Conservation (phyloP, 2,888 invertebrate species). For the Anoplius nigerrimus region DNA sequence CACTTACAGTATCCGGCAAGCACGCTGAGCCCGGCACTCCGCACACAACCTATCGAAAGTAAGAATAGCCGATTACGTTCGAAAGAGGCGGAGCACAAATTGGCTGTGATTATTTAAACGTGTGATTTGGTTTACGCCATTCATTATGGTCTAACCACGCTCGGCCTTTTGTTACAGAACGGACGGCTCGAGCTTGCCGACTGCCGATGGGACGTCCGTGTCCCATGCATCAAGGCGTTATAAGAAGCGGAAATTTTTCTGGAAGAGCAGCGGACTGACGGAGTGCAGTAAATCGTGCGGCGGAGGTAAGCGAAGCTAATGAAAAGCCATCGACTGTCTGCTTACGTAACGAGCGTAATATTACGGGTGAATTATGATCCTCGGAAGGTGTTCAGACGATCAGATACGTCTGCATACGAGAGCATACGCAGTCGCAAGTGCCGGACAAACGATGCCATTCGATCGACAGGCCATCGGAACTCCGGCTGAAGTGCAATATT, state of each 20-base stretch:
- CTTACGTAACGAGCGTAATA: neutral
- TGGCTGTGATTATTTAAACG: constrained; percentile 2
- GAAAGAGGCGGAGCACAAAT: neutral
- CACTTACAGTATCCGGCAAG: constrained; percentile 40
- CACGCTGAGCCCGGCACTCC: constrained; percentile 25
- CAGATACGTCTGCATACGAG: constrained; percentile 83
- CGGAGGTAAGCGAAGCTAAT: constrained; percentile 77
- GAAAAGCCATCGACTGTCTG: neutral
- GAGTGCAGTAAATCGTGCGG: constrained; percentile 89
- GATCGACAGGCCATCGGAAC: constrained; percentile 78
- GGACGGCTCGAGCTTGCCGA: neutral
- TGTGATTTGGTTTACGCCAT: neutral
- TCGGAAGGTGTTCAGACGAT: constrained; percentile 81
- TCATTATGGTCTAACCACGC: neutral
- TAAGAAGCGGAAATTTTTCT: constrained; percentile 79
- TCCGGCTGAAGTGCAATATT: constrained; percentile 81
- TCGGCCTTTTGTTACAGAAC: neutral
- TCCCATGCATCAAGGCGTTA: constrained; percentile 50
- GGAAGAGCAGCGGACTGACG: constrained; percentile 87
- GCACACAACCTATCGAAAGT: constrained; percentile 36
- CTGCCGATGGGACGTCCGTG: constrained; percentile 39
- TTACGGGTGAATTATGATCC: neutral
- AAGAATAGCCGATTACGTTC: constrained; percentile 10
- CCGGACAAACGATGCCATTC: constrained; percentile 82
- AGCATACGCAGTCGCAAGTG: constrained; percentile 80